Base-by-base conservation (phyloP, 2,113 vertebrate genomes). In the Tachysurus vachellii region DNA sequence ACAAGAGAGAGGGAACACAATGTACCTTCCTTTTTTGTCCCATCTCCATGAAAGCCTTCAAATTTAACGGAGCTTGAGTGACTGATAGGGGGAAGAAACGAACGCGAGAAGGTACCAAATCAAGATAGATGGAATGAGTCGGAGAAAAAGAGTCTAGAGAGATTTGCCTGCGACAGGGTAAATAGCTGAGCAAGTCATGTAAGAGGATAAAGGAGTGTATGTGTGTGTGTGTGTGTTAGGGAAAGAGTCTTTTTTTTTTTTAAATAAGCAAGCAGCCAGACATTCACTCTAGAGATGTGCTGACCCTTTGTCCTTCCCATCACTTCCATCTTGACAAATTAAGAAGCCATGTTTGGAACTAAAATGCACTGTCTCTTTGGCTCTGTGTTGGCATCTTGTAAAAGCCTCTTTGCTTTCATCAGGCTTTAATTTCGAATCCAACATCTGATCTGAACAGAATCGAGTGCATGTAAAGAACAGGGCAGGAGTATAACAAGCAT, bases 401-500 rank as follows among this genome's bases (percentile, higher is more conserved):
- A 81, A 61, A 23, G 79, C 56, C 13, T 21, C 56, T 62, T 28
- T 9, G 10, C 56, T 85, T n/a, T 16, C 56, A 12, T 66, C 73
- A 19, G 59, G 59, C 88, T 89, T 91, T 57, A 82, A 57, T 90
- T 89, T 90, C 71, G 91, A 89, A 85, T 68, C 85, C 84, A 91
- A 87, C 77, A 82, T 80, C 85, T 86, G 89, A 81, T 17, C 88
- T 56, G 90, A 75, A 89, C 85, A 89, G 83, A 89, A 88, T 53
- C 83, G 88, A 56, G 76, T 56, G 62, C n/a, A 56, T 68, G 26
- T 54, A 79, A 16, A 81, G 14, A 90, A 92, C 91, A 93, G 91
- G 90, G 90, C 92, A 89, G 86, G 88, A 88, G 88, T 75, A 47
- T 66, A 80, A 85, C 88, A 88, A 91, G 93, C 91, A 93, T 93